A percentile compares a stretch with the other conserved stretches of the same genome.
Evolutionary conservation across 2,113 vertebrate species (phyloP).

Genomic region (Rhagologus leucostigma): DNA sequence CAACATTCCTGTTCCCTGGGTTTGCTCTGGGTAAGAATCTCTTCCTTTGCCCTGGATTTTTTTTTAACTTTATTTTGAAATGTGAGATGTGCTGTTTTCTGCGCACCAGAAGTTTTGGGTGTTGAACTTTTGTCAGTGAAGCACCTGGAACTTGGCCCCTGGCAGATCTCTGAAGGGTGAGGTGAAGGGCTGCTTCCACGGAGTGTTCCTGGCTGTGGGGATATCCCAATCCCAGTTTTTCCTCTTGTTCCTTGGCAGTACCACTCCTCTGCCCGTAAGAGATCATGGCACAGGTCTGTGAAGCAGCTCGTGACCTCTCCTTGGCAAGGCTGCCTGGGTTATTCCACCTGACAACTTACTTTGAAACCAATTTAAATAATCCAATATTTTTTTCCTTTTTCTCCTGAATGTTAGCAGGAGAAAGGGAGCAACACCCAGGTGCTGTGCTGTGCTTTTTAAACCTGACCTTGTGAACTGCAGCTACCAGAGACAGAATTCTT

Average conservation of each 20-base stretch:
- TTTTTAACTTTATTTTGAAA: not conserved
- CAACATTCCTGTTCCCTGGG: not conserved
- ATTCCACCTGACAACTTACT: not conserved
- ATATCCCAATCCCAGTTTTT: accelerated
- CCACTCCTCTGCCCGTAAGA: not conserved
- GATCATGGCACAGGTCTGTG: not conserved
- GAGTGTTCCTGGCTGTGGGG: not conserved
- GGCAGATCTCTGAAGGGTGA: not conserved
- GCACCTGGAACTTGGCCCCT: not conserved
- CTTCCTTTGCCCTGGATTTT: not conserved
- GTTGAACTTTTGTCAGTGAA: not conserved
- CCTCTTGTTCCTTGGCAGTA: not conserved
- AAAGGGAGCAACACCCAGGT: not conserved
- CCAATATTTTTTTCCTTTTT: accelerated
- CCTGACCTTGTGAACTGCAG: not conserved
- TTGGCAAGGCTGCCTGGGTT: not conserved
- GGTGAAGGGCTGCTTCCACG: not conserved
- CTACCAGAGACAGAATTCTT: not conserved
- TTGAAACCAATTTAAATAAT: not conserved
- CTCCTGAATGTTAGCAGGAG: not conserved
- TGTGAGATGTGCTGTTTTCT: not conserved
- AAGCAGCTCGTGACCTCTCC: not conserved
- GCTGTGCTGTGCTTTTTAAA: not conserved
- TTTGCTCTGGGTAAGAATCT: not conserved
- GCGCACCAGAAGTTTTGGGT: not conserved